Evolutionary conservation across 2,888 invertebrate genomes (phyloP).

Genomic region (Ashinkailepas kermadecensis): DNA sequence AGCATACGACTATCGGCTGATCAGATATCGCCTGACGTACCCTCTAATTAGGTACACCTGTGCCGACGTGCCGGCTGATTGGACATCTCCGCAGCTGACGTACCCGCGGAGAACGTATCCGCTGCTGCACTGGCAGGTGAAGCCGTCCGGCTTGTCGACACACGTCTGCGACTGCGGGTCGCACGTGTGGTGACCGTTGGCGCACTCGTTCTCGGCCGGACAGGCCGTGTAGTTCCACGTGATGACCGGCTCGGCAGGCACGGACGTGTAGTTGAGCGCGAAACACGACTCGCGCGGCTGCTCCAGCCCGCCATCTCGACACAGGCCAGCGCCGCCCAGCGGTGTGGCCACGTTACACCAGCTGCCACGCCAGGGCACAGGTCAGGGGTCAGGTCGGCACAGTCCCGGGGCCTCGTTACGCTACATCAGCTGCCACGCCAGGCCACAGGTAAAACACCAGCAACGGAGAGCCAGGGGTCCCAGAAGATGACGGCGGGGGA

Average conservation of each 20-base stretch:
- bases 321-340: conserved; percentile 58
- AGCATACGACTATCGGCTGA: too few species aligned
- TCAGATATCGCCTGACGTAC: too few species aligned
- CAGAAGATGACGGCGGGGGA: too few species aligned
- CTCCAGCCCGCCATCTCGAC: conserved; percentile 71
- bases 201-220: conserved; percentile 88
- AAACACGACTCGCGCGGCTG: conserved; percentile 43
- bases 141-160: conserved; percentile 70
- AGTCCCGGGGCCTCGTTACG: neutral
- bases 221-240: conserved; percentile 83
- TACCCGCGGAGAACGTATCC: conserved; percentile 40
- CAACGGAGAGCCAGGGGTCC: too few species aligned
- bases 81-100: neutral
- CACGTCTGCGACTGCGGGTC: conserved; percentile 79
- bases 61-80: too few species aligned
- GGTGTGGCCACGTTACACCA: conserved; percentile 68
- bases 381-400: neutral
- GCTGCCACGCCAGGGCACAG: neutral
- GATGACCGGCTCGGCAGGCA: conserved; percentile 26
- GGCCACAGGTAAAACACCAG: too few species aligned
- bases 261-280: conserved; percentile 29
- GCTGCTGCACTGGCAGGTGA: conserved; percentile 65
- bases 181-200: conserved; percentile 84
- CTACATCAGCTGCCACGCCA: neutral
- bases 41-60: too few species aligned